Evolutionary conservation across 2,797 vertebrate species (phyloP).

Genomic region (Hybognathus amarus): DNA sequence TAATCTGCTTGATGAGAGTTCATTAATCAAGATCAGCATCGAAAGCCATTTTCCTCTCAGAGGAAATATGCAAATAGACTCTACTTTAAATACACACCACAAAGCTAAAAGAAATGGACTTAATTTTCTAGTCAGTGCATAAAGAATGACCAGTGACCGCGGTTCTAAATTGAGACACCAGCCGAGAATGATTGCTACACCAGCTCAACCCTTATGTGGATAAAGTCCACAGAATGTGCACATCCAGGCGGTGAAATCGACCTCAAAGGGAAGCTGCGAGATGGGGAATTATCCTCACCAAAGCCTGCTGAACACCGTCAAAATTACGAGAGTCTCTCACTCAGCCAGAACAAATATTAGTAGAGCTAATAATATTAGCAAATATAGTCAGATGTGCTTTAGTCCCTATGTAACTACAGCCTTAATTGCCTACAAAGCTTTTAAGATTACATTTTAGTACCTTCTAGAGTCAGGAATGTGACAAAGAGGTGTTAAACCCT

Average conservation of each 20-base stretch:
- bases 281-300: slow-evolving; percentile 41
- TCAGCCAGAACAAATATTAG: slow-evolving; percentile 65
- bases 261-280: slow-evolving; percentile 25
- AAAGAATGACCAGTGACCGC: neutral
- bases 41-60: slow-evolving; percentile 33
- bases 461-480: slow-evolving; percentile 31
- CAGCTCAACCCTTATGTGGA: slow-evolving; percentile 1
- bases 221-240: slow-evolving; percentile 26
- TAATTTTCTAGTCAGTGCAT: slow-evolving; percentile 10
- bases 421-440: slow-evolving; percentile 55
- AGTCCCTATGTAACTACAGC: slow-evolving; percentile 51
- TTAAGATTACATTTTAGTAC: slow-evolving; percentile 56
- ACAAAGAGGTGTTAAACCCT: neutral
- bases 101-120: slow-evolving; percentile 35
- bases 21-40: slow-evolving; percentile 49
- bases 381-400: slow-evolving; percentile 54
- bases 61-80: slow-evolving; percentile 40
- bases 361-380: slow-evolving; percentile 57
- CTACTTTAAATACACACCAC: slow-evolving; percentile 39
- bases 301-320: slow-evolving; percentile 43
- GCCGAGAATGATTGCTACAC: slow-evolving; percentile 3
- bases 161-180: slow-evolving; percentile 27
- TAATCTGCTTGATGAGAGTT: slow-evolving; percentile 42
- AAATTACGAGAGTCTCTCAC: slow-evolving; percentile 28
- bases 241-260: slow-evolving; percentile 33